These are phyloP conservation scores for Barypeithes pellucidus DNA, from an alignment of 2,888 invertebrate species.

Conservation along the genomic window DNA sequence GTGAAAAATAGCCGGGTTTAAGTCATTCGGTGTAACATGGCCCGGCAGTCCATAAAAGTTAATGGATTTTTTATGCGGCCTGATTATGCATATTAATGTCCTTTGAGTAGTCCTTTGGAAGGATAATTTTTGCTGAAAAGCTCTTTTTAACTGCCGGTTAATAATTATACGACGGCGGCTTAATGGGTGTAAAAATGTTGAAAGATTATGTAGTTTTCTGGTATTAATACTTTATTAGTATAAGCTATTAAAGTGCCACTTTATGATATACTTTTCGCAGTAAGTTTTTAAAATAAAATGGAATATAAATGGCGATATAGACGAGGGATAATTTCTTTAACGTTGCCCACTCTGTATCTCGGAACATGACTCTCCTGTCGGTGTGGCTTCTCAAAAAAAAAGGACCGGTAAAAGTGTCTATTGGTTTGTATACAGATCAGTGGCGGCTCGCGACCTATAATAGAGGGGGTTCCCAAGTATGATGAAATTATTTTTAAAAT, in stretches of 20 bases:
- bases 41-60: slow-evolving; percentile 62
- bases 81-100: slow-evolving; percentile 64
- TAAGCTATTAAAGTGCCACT: slow-evolving; percentile 7
- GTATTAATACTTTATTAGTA: slow-evolving; percentile 36
- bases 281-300: neutral
- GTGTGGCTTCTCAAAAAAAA: no score
- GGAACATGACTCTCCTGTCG: no score
- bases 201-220: slow-evolving; percentile 48
- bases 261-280: neutral
- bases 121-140: slow-evolving; percentile 54
- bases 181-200: slow-evolving; percentile 52
- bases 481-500: no score
- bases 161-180: slow-evolving; percentile 51
- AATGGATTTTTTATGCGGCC: slow-evolving; percentile 66
- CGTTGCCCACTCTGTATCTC: no score
- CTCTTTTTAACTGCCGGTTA: slow-evolving; percentile 53
- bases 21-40: slow-evolving; percentile 55
- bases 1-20: slow-evolving; percentile 55
- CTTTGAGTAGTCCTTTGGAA: slow-evolving; percentile 61
- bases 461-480: no score
- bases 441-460: no score
- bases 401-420: no score
- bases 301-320: no score
- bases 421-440: no score
- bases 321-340: no score